A percentile compares a stretch with the other conserved stretches of the same genome.
phyloP scores from a whole-genome alignment of 1,140 invertebrate genomes.

The Archegozetes longisetosus region DNA sequence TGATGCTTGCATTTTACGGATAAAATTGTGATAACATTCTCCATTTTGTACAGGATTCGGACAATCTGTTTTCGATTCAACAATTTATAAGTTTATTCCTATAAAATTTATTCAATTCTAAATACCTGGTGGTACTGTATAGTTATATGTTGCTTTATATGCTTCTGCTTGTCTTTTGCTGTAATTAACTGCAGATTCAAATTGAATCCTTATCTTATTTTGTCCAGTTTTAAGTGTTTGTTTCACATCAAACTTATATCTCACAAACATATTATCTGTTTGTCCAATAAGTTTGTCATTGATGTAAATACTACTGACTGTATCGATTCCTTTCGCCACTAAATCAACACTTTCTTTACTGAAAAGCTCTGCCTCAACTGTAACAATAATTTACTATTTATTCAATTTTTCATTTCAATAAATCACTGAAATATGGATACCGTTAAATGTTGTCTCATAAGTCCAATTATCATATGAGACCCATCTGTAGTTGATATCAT shows the following conservation, averaged over 20 bases:
- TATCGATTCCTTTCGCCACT: conserved; percentile 61
- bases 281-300: conserved; percentile 52
- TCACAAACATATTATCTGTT: conserved; percentile 74
- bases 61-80: conserved; percentile 45
- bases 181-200: conserved; percentile 54
- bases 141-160: conserved; percentile 33
- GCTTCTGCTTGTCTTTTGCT: conserved; percentile 39
- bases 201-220: conserved; percentile 50
- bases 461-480: conserved; percentile 57
- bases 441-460: conserved; percentile 37
- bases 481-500: conserved; percentile 69
- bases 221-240: conserved; percentile 29
- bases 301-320: conserved; percentile 51
- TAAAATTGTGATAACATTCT: conserved; percentile 86
- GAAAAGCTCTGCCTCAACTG: conserved; percentile 19
- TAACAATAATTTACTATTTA: background rate
- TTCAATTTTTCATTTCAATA: background rate
- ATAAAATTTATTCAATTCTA: conserved; percentile 68
- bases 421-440: conserved; percentile 18
- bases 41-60: conserved; percentile 61
- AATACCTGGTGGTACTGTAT: conserved; percentile 61
- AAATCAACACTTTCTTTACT: conserved; percentile 16
- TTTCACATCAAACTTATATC: conserved; percentile 59
- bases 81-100: conserved; percentile 41
- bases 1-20: conserved; percentile 90